Base-by-base conservation (phyloP, 2,113 vertebrate species). In the Gadus chalcogrammus region DNA sequence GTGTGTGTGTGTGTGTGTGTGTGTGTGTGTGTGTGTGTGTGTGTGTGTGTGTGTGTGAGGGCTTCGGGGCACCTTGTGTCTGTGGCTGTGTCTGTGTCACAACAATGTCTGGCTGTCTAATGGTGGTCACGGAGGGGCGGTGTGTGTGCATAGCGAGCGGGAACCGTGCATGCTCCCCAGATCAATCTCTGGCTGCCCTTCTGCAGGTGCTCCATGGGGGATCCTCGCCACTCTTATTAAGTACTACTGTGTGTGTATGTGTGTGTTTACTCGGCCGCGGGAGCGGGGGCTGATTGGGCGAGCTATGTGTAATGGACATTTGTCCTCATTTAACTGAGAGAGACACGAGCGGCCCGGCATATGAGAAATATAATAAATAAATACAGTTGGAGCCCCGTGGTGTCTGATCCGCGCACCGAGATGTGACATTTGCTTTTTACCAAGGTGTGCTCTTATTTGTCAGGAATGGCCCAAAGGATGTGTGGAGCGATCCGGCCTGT, bases 271-370 rank as follows among this genome's bases (percentile, higher is more conserved):
- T 84, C 74, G 83, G 69, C 79, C 76, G 72, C 65, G 60, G 75
- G 61, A 75, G 74, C 61, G 76, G 70, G 74, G 38, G 66, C 24
- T 79, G 78, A 61, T n/a, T 66, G 69, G 66, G 74, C 79, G 52
- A 53, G 75, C 67, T 69, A 77, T 84, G 79, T 65, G 55, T 72
- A 27, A 69, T 68, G 71, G 71, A 82, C 75, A 85, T 90, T 90
- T 89, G 85, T 91, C 79, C 89, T 90, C 87, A 88, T 90, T 91
- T 91, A 84, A 84, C 42, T 48, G 42, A 13, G 42, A 48, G 42
- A 48, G 42, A 48, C 42, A 48, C 42, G 12, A 48, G 12, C 6
- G 31, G 31, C 31, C 42, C 12, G 42, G 42, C 9, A 48, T 48
- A 48, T 9, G 42, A 48, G 11, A 48, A 8, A 48, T 48, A 9